phyloP scores from a whole-genome alignment of 2,113 vertebrate species.

The Electrona antarctica region DNA sequence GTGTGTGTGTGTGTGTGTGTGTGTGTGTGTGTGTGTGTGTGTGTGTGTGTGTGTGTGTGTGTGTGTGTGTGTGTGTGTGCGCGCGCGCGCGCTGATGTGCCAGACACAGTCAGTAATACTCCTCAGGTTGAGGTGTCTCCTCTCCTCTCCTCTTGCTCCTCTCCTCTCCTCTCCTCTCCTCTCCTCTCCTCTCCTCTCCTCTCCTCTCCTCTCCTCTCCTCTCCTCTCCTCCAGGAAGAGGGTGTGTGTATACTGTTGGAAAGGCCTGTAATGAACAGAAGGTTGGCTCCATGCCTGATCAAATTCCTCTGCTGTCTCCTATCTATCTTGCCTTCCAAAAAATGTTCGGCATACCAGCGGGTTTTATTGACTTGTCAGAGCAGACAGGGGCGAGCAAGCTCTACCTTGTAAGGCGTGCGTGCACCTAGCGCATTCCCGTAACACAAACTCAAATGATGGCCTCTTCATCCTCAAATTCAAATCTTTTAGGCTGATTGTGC shows the following conservation, averaged over 20 bases:
- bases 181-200: no score
- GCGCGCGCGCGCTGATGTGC: constrained; percentile 42
- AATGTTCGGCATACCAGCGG: constrained; percentile 82
- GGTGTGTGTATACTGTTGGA: constrained; percentile 62
- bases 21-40: neutral
- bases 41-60: constrained; percentile 48
- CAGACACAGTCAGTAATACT: constrained; percentile 64
- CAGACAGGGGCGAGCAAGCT: constrained; percentile 75
- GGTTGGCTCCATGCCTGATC: constrained; percentile 76
- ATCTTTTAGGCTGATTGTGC: neutral
- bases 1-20: constrained; percentile 10
- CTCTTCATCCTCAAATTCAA: constrained; percentile 4
- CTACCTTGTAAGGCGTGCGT: constrained; percentile 77
- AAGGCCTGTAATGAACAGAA: constrained; percentile 66
- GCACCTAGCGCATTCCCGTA: constrained; percentile 54
- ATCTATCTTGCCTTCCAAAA: constrained; percentile 78
- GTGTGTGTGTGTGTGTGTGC: constrained; percentile 43
- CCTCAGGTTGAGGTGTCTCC: constrained; percentile 58
- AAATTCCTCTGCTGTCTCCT: constrained; percentile 75
- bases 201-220: no score
- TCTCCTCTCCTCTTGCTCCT: no score
- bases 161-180: no score
- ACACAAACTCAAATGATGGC: constrained; percentile 52
- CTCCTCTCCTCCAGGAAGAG: constrained; percentile 25
- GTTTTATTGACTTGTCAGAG: constrained; percentile 84